Conservation (phyloP, 2,797 vertebrate species). For the Cynodonichthys magdalenae region DNA sequence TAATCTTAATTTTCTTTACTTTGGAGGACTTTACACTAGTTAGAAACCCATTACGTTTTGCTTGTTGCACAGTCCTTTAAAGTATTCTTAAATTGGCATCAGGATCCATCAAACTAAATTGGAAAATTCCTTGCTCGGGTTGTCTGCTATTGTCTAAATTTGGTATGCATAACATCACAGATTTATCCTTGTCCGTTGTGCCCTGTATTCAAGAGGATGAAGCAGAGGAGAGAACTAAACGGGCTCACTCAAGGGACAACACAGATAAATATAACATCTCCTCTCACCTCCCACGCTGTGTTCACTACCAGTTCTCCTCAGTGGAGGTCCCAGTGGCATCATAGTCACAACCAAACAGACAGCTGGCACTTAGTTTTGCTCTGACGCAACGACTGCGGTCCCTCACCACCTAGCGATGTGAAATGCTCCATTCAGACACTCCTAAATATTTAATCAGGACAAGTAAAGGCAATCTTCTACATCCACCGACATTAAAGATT, state of each 20-base stretch:
- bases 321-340: slow-evolving; percentile 54
- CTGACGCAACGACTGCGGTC: slow-evolving; percentile 58
- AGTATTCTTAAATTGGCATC: slow-evolving; percentile 34
- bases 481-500: slow-evolving; percentile 81
- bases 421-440: slow-evolving; percentile 69
- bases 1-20: slow-evolving; percentile 37
- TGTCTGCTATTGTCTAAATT: slow-evolving; percentile 35
- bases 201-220: slow-evolving; percentile 53
- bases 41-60: slow-evolving; percentile 22
- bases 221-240: slow-evolving; percentile 40
- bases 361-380: slow-evolving; percentile 71
- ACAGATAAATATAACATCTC: slow-evolving; percentile 72
- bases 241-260: slow-evolving; percentile 52
- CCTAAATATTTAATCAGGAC: slow-evolving; percentile 84
- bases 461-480: slow-evolving; percentile 79
- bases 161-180: slow-evolving; percentile 27
- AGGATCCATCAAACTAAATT: slow-evolving; percentile 31
- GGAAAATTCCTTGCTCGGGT: slow-evolving; percentile 20
- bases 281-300: slow-evolving; percentile 54
- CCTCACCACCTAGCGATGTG: slow-evolving; percentile 72
- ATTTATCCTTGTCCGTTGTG: slow-evolving; percentile 43
- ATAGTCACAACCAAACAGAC: slow-evolving; percentile 58
- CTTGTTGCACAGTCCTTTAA: slow-evolving; percentile 29
- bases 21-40: slow-evolving; percentile 32
- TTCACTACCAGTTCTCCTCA: slow-evolving; percentile 53